These are phyloP conservation scores for Sorex maritimensis DNA, from an alignment of 2,797 vertebrate genomes.

Conservation along the genomic window DNA sequence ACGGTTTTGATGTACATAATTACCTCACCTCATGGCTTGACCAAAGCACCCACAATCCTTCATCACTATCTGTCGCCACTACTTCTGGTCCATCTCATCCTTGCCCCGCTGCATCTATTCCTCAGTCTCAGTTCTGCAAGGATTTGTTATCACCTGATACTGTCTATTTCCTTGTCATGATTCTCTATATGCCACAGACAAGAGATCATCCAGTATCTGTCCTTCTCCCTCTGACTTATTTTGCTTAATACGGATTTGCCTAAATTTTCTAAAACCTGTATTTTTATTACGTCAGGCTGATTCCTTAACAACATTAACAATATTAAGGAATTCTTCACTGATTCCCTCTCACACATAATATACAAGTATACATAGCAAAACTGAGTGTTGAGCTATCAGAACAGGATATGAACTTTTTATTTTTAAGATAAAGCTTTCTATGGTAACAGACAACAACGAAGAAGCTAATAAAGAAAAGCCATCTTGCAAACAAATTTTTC, in stretches of 20 bases:
- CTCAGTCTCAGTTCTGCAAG: no score
- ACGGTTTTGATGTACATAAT: no score
- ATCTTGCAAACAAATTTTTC: not conserved
- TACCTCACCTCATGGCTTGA: no score
- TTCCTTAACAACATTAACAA: not conserved
- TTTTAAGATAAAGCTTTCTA: constrained; percentile 57
- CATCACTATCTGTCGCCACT: no score
- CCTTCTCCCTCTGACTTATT: no score
- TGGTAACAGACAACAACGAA: constrained; percentile 38
- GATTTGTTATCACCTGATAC: no score
- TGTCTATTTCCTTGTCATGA: no score
- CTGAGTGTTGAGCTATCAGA: not conserved
- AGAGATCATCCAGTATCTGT: no score
- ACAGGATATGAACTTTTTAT: constrained; percentile 45
- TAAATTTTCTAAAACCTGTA: not conserved
- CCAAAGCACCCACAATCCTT: no score
- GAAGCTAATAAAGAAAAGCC: constrained; percentile 53
- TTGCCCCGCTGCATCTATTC: no score
- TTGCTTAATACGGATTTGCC: not conserved
- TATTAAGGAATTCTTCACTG: not conserved
- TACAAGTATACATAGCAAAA: constrained; percentile 36
- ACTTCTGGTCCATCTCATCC: no score
- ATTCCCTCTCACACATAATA: constrained; percentile 32
- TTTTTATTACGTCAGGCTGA: not conserved
- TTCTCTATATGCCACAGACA: no score